Conservation (phyloP, 2,113 vertebrate species). For the Lophius piscatorius region DNA sequence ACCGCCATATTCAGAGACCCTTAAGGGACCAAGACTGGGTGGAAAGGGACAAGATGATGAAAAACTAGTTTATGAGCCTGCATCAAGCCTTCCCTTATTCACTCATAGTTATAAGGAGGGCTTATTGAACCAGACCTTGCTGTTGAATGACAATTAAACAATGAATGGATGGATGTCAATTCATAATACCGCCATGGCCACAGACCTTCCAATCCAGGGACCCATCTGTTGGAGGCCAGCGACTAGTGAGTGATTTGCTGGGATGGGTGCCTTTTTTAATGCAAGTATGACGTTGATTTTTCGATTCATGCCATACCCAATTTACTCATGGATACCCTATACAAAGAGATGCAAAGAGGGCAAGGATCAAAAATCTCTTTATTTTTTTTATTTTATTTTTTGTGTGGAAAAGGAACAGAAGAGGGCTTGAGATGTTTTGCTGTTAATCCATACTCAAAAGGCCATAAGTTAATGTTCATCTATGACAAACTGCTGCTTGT, state of each 20-base stretch:
- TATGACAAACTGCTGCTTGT: background rate
- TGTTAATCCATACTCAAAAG: no score
- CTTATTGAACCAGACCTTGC: constrained; percentile 49
- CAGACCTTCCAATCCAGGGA: constrained; percentile 48
- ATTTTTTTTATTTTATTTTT: no score
- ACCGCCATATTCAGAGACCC: background rate
- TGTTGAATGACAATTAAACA: constrained; percentile 61
- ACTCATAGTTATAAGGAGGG: constrained; percentile 40
- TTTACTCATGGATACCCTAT: constrained; percentile 26
- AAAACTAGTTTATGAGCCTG: constrained; percentile 36
- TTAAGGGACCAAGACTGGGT: background rate
- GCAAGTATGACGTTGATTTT: constrained; percentile 38
- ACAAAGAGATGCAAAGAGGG: constrained; percentile 45
- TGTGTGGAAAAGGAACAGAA: no score
- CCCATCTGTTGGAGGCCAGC: constrained; percentile 43
- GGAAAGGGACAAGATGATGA: constrained; percentile 12
- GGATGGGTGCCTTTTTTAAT: constrained; percentile 14
- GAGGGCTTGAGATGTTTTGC: no score
- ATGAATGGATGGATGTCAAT: constrained; percentile 65
- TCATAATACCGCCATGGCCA: constrained; percentile 54
- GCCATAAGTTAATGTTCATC: no score
- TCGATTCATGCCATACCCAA: constrained; percentile 13
- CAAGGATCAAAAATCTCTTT: constrained; percentile 8
- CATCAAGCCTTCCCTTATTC: constrained; percentile 41
- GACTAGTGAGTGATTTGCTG: constrained; percentile 52